Conservation (phyloP, 1,140 invertebrate species). For the Batillaria attramentaria region DNA sequence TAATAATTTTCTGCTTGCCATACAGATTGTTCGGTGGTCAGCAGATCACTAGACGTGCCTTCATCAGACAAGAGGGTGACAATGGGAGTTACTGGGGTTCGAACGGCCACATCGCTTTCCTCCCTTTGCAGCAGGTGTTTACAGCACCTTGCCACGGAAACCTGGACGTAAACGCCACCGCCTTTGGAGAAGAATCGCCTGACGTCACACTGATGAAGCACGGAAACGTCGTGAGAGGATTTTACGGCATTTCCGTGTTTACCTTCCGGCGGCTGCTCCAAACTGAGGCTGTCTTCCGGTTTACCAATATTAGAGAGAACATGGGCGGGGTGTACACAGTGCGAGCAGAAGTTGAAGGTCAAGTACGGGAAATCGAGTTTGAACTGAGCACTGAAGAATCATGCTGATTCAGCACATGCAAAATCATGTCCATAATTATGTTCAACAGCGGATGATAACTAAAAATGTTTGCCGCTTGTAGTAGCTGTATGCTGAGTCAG, state of each 20-base stretch:
- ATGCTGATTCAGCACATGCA: not conserved
- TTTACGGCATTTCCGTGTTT: not conserved
- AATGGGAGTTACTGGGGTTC: not conserved
- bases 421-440: not conserved
- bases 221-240: conserved; percentile 8
- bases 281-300: conserved; percentile 16
- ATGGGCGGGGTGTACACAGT: not conserved
- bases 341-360: not conserved
- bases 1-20: not conserved
- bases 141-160: not conserved
- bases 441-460: not conserved
- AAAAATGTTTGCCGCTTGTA: not conserved
- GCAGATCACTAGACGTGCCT: not conserved
- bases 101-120: not conserved
- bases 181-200: not conserved
- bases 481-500: not conserved
- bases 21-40: conserved; percentile 12
- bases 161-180: not conserved
- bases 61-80: not conserved
- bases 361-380: not conserved
- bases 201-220: not conserved
- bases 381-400: not conserved
- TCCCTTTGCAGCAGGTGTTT: not conserved
- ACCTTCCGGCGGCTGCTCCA: conserved; percentile 1
- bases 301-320: not conserved